Evolutionary conservation across 2,113 vertebrate genomes (phyloP), one percentile per base, ranked within the genome.

Genomic region (Albula glossodonta): DNA sequence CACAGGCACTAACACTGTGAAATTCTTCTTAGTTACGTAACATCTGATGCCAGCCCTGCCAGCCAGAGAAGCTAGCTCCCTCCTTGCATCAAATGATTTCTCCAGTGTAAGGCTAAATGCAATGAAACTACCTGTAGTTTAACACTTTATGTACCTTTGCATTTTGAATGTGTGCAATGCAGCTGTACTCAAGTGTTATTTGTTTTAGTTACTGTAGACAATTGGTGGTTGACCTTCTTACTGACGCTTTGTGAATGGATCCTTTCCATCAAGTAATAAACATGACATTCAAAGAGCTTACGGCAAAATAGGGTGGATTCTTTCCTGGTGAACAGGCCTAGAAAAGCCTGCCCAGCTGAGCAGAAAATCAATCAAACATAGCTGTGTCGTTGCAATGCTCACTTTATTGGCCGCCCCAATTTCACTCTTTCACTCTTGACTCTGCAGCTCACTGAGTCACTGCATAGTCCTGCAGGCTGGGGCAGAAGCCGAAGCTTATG

Each of bases 11-110:
- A 70, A 66, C 49, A 53, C 78, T 60, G 48, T 87, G 82, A 80
- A 84, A 84, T 70, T 51, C n/a, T 53, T 74, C 41, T 6, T 25
- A 48, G 57, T 87, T 87, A 80, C 60, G 31, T 74, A 84, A 84
- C 78, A 17, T n/a, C 80, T 10, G n/a, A 74, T n/a, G n/a, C 63
- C 56, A 63, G 49, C 49, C 57, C 56, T 25, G 79, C 84, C 78
- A 66, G 57, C 15, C 25, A 41, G 49, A 10, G n/a, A 2, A 82
- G 60, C 57, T 53, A 53, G 80, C 22, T 52, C 80, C 7, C 19
- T 81, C 51, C 3, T 10, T 25, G 51, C 78, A 22, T 52, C 74
- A n/a, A 12, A 49, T 66, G 51, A 12, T 57, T 66, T 80, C 22
- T 15, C 78, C 53, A 50, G 19, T 19, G 50, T 11, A 25, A 48